Evolutionary conservation across 2,113 vertebrate genomes (phyloP), one percentile per base, ranked within the genome.

Genomic region (Diadophis punctatus): DNA sequence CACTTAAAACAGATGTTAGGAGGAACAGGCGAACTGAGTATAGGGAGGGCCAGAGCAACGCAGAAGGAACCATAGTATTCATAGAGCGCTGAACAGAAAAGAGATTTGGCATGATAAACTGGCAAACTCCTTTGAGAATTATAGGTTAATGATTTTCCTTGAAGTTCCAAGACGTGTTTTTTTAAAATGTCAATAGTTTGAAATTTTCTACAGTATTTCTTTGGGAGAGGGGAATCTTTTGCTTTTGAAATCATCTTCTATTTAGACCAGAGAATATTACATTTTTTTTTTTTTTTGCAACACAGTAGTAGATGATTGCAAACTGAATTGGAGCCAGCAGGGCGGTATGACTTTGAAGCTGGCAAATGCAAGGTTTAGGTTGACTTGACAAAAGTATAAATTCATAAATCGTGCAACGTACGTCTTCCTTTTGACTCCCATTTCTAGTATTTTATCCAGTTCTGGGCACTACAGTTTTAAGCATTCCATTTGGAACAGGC

Each of bases 21-120:
- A 2, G 3, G 3, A 27, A n/a, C 22, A 0, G 46, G 30, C 1
- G 7, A 12, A n/a, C 1, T 25, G 8, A 20, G 27, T 25, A 25
- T 18, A 91, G 1, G 30, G 9, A 10, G 48, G 55, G 84, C 25
- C 9, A n/a, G 14, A 48, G 6, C 27, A 39, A 5, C 4, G n/a
- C n/a, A 39, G 1, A 52, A 1, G 23, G 16, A 51, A 48, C 1
- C 3, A 10, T 7, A 20, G 20, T 20, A 51, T n/a, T 56, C 46
- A 63, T n/a, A 55, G 43, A 20, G 27, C 12, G 30, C 34, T 3
- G 14, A 49, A 39, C 4, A 43, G 22, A 80, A 90, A 90, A 25
- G 6, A 18, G 34, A 25, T 48, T 48, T 25, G 85, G 30, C 51
- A 58, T 52, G 30, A 23, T 63, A 27, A 0, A 22, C 3, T 60